Evolutionary conservation across 2,797 vertebrate species (phyloP).

Genomic region (Aulostomus chinensis): DNA sequence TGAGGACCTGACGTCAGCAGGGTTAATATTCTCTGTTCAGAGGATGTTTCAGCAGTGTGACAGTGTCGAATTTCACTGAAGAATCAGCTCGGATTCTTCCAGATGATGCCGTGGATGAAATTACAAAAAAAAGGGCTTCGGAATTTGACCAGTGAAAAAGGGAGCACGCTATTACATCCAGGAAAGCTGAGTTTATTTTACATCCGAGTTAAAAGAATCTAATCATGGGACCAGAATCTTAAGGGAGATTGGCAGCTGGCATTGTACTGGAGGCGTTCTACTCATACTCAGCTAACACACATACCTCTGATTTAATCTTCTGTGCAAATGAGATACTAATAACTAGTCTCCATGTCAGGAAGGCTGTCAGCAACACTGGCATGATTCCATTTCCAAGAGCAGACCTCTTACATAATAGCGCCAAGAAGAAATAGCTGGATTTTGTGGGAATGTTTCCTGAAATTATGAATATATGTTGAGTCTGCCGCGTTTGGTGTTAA

Average conservation of each 20-base stretch:
- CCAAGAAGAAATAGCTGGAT: neutral
- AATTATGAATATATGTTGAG: neutral
- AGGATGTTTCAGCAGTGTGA: too few relatives aligned
- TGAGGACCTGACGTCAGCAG: constrained; percentile 31
- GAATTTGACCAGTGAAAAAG: too few relatives aligned
- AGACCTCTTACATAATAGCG: constrained; percentile 15
- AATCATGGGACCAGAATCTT: neutral
- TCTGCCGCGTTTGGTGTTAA: too few relatives aligned
- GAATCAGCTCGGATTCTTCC: too few relatives aligned
- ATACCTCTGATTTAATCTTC: constrained; percentile 69
- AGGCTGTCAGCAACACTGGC: too few relatives aligned
- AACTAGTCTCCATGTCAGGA: constrained; percentile 37
- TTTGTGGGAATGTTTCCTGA: neutral
- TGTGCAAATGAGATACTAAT: constrained; percentile 60
- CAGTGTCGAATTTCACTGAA: too few relatives aligned
- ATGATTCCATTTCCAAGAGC: constrained; percentile 26
- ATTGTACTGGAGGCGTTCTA: constrained; percentile 30
- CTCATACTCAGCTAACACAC: constrained; percentile 48
- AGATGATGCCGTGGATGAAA: too few relatives aligned
- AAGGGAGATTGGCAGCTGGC: constrained; percentile 8
- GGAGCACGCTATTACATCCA: neutral
- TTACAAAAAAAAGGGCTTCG: too few relatives aligned
- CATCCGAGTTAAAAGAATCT: constrained; percentile 18
- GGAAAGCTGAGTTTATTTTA: neutral
- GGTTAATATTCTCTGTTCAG: neutral